These are phyloP conservation scores for Pollimyrus isidori DNA, from an alignment of 2,113 vertebrate genomes.

Conservation along the genomic window DNA sequence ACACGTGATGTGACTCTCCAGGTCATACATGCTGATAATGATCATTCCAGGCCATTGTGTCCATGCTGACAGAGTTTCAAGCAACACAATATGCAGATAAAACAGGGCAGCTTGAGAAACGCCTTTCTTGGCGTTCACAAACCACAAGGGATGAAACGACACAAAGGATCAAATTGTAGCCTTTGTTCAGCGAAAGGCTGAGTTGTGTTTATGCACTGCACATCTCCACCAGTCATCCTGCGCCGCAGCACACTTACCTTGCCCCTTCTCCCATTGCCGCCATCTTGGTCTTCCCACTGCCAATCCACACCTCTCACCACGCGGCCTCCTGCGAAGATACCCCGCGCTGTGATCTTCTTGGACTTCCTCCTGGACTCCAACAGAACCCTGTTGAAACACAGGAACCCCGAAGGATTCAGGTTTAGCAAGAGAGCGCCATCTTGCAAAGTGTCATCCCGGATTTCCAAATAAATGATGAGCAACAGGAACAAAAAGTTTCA, in stretches of 20 bases:
- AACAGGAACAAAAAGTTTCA: background rate
- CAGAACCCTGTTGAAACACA: slow-evolving; percentile 69
- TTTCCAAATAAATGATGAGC: background rate
- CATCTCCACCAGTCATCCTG: background rate
- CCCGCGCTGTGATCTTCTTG: slow-evolving; percentile 98
- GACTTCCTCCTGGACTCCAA: slow-evolving; percentile 97
- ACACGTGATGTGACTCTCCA: background rate
- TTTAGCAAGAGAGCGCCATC: too few species aligned
- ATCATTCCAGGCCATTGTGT: background rate
- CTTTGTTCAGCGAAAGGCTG: background rate
- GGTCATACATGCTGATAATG: background rate
- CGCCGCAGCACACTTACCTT: slow-evolving; percentile 62
- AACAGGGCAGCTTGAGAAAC: background rate
- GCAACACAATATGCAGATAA: background rate
- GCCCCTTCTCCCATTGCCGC: slow-evolving; percentile 94
- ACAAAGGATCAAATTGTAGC: background rate
- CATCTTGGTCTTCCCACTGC: slow-evolving; percentile 99
- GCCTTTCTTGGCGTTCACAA: background rate
- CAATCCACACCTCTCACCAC: slow-evolving; percentile 97
- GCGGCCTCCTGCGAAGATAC: slow-evolving; percentile 92
- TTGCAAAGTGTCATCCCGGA: background rate
- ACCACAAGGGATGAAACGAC: background rate
- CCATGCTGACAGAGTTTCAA: background rate
- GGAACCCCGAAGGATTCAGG: background rate
- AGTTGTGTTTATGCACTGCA: background rate